Evolutionary conservation across 2,113 vertebrate species (phyloP), one percentile per base, ranked within the genome.

Genomic region (Cavia porcellus): DNA sequence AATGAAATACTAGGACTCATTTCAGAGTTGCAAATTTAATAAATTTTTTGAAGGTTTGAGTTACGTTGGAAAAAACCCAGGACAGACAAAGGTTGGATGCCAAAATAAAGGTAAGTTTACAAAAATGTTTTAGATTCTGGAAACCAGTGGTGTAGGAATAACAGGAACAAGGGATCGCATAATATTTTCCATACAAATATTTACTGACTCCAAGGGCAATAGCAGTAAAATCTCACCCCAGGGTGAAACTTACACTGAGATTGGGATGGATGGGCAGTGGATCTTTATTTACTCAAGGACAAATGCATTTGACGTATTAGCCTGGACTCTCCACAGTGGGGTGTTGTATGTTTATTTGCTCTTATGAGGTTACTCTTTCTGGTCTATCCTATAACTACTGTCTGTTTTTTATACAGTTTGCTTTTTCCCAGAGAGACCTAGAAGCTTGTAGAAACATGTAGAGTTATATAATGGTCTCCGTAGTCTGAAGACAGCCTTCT

Each of bases 141-240:
- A 98, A 95, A 95, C 15, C 38, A 92, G 97, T 57, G 79, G 93
- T 87, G 94, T 72, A 94, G 92, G 96, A 95, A 74, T 97, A 97
- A 98, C 79, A 97, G 96, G 98, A 98, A 97, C 92, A 95, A 97
- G 95, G 97, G 95, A 92, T 98, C 97, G 96, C 94, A 8, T 82
- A 96, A 96, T 98, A 98, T 96, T 98, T 97, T 97, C 97, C 97
- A 66, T 95, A 86, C 94, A 97, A 98, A 97, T 97, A 97, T 97
- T 98, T 97, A 97, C 97, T 38, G 96, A 84, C 94, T 97, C 97
- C 97, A 97, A 96, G 97, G 96, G 97, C 92, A 96, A 95, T 97
- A 25, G 94, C 96, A 88, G 68, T 92, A 77, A 97, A 97, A 97
- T 92, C 75, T 88, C 92, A 92, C 96, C 80, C 94, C 95, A 86